These are phyloP conservation scores for Litocranius walleri DNA, from an alignment of 2,113 vertebrate genomes.

Conservation along the genomic window DNA sequence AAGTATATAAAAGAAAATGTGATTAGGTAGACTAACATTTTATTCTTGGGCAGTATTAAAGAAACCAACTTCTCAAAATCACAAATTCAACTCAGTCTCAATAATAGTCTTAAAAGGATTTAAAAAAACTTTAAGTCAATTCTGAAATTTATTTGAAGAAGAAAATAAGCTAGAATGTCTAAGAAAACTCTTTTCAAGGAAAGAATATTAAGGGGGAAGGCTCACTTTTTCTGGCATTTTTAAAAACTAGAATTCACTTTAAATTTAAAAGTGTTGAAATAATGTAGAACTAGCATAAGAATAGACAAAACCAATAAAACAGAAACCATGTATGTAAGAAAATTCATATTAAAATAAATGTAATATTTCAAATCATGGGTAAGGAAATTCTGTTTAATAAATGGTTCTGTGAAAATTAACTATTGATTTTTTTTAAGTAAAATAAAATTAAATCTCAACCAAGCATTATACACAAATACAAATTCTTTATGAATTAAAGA, in stretches of 20 bases:
- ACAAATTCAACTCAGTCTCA: not conserved
- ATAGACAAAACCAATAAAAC: not conserved
- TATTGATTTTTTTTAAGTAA: not conserved
- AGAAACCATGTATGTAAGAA: not conserved
- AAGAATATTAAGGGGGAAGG: not conserved
- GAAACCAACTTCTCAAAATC: not conserved
- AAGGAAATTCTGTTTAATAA: not conserved
- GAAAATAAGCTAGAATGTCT: not conserved
- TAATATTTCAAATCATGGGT: not conserved
- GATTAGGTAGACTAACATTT: not conserved
- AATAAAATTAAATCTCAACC: not conserved
- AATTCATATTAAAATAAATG: not conserved
- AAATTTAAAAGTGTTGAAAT: not conserved
- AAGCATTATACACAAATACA: not conserved
- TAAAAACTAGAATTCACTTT: not conserved
- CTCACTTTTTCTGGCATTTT: not conserved
- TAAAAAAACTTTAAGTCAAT: not conserved
- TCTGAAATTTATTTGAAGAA: constrained; percentile 8
- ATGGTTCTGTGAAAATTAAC: not conserved
- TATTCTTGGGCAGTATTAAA: not conserved
- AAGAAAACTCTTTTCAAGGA: not conserved
- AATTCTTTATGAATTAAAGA: not conserved
- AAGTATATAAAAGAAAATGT: not conserved
- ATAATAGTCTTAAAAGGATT: not conserved
- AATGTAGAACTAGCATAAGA: not conserved